phyloP scores from a whole-genome alignment of 2,113 vertebrate genomes.

The Albula goreensis region DNA sequence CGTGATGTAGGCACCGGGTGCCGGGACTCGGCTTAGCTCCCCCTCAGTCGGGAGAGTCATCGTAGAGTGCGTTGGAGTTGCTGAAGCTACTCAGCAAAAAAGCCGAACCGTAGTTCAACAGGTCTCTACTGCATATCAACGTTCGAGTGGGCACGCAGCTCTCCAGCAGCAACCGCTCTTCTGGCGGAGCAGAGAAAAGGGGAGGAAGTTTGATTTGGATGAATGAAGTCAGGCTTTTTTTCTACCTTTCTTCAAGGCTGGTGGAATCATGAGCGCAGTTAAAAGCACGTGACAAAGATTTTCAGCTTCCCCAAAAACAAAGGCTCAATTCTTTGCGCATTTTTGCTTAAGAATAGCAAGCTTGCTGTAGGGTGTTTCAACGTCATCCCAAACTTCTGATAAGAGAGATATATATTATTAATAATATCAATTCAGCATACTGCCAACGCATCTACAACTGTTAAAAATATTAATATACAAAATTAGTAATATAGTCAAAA shows the following conservation, averaged over 20 bases:
- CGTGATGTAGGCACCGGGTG: slow-evolving; percentile 44
- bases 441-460: background rate
- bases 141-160: slow-evolving; percentile 10
- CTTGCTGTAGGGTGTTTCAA: background rate
- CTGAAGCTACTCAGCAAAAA: background rate
- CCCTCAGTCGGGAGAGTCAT: slow-evolving; percentile 73
- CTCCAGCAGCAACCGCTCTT: background rate
- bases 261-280: slow-evolving; percentile 20
- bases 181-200: slow-evolving; percentile 38
- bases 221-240: slow-evolving; percentile 28
- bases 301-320: slow-evolving; percentile 23
- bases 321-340: background rate
- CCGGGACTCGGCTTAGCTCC: slow-evolving; percentile 51
- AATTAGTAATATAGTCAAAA: too few relatives aligned
- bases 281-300: slow-evolving; percentile 43
- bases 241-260: background rate
- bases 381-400: background rate
- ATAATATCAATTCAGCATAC: too few relatives aligned
- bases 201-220: slow-evolving; percentile 39
- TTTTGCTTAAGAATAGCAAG: background rate
- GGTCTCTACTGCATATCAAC: slow-evolving; percentile 31
- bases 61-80: background rate
- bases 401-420: background rate
- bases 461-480: background rate
- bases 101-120: background rate